Evolutionary conservation across 2,888 invertebrate genomes (phyloP), one percentile per base, ranked within the genome.

Genomic region (Cacoxenus indagator): DNA sequence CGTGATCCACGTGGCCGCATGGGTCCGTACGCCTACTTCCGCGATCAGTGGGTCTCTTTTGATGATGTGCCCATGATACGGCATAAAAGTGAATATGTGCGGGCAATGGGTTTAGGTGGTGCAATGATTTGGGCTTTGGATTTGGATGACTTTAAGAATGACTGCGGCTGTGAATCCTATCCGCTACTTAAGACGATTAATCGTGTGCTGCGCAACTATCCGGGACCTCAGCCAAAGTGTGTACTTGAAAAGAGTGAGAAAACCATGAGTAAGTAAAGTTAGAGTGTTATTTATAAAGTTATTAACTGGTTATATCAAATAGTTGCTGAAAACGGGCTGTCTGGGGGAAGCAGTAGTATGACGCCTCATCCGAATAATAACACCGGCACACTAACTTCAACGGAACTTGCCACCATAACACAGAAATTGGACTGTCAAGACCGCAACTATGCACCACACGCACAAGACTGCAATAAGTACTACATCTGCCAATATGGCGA

Each of bases 1-100:
- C 91, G 94, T 67, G 96, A 96, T 84, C 90, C 92, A 0, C 91
- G 93, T 65, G 93, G 95, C 57, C 90, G 95, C 24, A 95, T 96
- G 88, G 97, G 96, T 0, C 97, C 97, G 0, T 96, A 96, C 83
- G 95, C 96, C 0, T 93, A 93, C 75, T 89, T 75, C 0, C 90
- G 70, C 90, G 95, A 96, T 85, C 97, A 97, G 82, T 97, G 97
- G 97, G 96, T 96, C 5, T 95, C 96, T 6, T 97, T 96, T 81
- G 97, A 97, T 83, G 97, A 97, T 85, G 91, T 93, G 43, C 91
- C 91, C 43, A 96, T 96, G 92, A 92, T 95, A 22, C 90, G 92
- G 29, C 92, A 94, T 78, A 97, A 97, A 82, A 92, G 95, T 2
- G 93, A 95, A 80, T 96, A 93, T 81, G 92, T 96, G 6, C 92